A percentile compares a stretch with the other conserved stretches of the same genome.
These are phyloP conservation scores for Torymus auratus DNA, from an alignment of 2,888 invertebrate genomes.

Conservation along the genomic window DNA sequence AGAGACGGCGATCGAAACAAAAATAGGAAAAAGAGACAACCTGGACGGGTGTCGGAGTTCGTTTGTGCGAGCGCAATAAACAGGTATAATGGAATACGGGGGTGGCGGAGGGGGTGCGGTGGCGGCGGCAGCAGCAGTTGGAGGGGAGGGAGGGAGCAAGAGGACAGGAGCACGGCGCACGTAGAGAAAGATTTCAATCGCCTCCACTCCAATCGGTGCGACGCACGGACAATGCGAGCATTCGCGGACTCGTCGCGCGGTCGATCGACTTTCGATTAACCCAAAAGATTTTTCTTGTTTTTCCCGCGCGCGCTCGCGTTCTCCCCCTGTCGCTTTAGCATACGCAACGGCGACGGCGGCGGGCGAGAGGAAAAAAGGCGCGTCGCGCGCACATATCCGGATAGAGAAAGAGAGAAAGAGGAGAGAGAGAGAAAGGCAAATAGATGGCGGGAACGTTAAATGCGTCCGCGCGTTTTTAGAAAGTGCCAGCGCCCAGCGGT, in stretches of 20 bases:
- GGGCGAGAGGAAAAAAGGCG: constrained; percentile 22
- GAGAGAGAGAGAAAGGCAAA: constrained; percentile 5
- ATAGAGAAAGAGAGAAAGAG: constrained; percentile 7
- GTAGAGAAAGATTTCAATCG: constrained; percentile 69
- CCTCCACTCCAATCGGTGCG: constrained; percentile 67
- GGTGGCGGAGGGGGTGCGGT: background rate
- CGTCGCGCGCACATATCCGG: background rate
- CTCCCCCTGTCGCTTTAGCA: constrained; percentile 17
- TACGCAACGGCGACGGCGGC: background rate
- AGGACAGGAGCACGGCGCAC: constrained; percentile 14
- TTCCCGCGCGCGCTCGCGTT: constrained; percentile 19
- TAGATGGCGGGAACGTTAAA: constrained; percentile 56
- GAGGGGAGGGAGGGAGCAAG: background rate
- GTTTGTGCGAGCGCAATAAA: constrained; percentile 57
- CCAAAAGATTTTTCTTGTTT: constrained; percentile 65
- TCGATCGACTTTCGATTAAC: constrained; percentile 72
- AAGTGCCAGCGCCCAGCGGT: constrained; percentile 8
- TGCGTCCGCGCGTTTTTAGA: constrained; percentile 48
- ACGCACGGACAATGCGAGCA: constrained; percentile 67
- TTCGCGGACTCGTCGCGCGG: constrained; percentile 67
- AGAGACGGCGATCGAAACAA: background rate
- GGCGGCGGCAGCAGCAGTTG: background rate
- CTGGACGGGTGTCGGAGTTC: constrained; percentile 28
- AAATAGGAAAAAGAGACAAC: constrained; percentile 8
- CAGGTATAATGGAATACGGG: constrained; percentile 58